Percentiles rank a stretch among this genome's conserved stretches.
Conservation (phyloP, 2,113 vertebrate species). For the Rhinolophus ferrumequinum region DNA sequence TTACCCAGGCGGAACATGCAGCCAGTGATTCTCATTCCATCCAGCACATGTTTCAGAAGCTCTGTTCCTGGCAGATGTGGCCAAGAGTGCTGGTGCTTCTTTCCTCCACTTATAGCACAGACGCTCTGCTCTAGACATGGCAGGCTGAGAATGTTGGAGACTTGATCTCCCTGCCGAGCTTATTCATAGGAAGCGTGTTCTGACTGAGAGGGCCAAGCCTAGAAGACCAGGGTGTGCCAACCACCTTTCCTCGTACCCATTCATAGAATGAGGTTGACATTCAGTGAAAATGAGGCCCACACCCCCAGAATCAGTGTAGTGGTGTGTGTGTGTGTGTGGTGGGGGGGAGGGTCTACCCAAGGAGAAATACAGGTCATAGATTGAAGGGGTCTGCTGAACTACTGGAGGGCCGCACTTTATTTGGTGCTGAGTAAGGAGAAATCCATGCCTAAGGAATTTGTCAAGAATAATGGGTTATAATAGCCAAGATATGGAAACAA, state of each 20-base stretch:
- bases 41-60: background rate
- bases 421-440: background rate
- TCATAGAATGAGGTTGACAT: background rate
- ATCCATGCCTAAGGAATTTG: background rate
- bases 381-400: background rate
- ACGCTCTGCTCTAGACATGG: background rate
- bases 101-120: background rate
- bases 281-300: rapidly evolving
- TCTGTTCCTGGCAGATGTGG: background rate
- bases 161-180: background rate
- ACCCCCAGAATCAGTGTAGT: background rate
- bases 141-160: too few relatives aligned
- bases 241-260: rapidly evolving
- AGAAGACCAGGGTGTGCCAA: background rate
- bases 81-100: background rate
- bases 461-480: background rate
- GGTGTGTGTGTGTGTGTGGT: too few relatives aligned
- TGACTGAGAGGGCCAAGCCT: background rate
- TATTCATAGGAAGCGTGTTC: background rate
- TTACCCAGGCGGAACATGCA: background rate
- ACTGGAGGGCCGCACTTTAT: background rate
- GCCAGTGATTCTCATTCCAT: background rate
- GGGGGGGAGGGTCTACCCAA: background rate
- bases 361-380: background rate
- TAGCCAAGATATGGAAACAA: background rate